Evolutionary conservation across 1,140 invertebrate genomes (phyloP).

Genomic region (Bombus haemorrhoidalis): DNA sequence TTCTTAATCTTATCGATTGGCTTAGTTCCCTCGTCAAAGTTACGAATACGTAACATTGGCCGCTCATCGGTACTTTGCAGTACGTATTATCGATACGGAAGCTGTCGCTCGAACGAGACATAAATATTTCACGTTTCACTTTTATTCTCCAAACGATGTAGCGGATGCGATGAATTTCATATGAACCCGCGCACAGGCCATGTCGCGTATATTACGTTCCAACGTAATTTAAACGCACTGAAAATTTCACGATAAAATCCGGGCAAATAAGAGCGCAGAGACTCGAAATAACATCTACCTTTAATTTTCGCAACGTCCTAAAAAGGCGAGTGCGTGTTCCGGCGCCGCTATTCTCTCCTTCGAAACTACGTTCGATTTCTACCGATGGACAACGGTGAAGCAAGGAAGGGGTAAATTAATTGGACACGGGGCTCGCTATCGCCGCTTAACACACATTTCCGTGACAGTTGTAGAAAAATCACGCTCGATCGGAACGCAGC

Average conservation of each 20-base stretch:
- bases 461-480: slow-evolving; percentile 33
- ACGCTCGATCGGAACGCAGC: slow-evolving; percentile 31
- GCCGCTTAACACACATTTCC: not conserved
- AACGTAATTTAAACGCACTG: not conserved
- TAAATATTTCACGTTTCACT: slow-evolving; percentile 2
- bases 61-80: not conserved
- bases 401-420: no score
- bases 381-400: no score
- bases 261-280: not conserved
- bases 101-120: not conserved
- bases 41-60: not conserved
- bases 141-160: not conserved
- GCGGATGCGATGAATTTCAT: not conserved
- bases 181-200: not conserved
- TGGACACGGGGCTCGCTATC: not conserved
- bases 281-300: not conserved
- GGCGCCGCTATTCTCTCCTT: not conserved
- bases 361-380: not conserved
- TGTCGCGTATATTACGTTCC: not conserved
- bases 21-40: not conserved
- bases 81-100: not conserved
- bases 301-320: not conserved
- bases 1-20: no score
- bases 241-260: slow-evolving; percentile 10
- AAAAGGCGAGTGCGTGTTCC: not conserved